Evolutionary conservation across 2,113 vertebrate species (phyloP).

Genomic region (Dryoscopus gambensis): DNA sequence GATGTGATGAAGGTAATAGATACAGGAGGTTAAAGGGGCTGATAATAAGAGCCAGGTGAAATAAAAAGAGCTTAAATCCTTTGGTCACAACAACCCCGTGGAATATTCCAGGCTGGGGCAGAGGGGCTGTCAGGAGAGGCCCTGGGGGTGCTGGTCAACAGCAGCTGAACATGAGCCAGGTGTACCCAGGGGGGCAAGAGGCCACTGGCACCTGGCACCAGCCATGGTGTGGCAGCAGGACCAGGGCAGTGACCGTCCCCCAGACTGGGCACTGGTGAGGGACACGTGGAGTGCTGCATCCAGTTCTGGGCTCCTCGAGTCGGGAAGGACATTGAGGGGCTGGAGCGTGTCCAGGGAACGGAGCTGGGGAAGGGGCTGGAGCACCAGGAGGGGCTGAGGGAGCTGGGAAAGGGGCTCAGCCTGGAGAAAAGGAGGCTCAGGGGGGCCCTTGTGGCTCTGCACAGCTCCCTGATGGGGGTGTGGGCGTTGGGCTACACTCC

Average conservation of each 20-base stretch:
- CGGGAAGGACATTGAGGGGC: no score
- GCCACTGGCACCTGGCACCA: background rate
- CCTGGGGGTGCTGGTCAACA: background rate
- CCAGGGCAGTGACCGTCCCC: background rate
- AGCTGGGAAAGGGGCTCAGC: background rate
- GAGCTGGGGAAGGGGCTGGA: background rate
- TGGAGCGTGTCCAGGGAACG: accelerated
- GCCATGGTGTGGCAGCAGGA: background rate
- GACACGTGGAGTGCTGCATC: accelerated
- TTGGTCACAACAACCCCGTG: accelerated
- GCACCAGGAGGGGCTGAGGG: accelerated
- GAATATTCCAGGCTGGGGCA: background rate
- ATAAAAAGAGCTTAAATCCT: background rate
- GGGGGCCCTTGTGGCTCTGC: accelerated
- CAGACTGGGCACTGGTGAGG: background rate
- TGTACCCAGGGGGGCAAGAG: background rate
- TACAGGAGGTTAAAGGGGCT: background rate
- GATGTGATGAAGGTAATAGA: background rate
- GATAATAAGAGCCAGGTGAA: background rate
- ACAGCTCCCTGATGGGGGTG: background rate
- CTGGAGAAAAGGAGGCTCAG: background rate
- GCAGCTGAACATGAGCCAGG: background rate
- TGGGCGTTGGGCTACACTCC: background rate
- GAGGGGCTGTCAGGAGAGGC: background rate
- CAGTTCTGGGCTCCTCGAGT: background rate